phyloP scores from a whole-genome alignment of 2,113 vertebrate species.

The Stictonetta naevosa region DNA sequence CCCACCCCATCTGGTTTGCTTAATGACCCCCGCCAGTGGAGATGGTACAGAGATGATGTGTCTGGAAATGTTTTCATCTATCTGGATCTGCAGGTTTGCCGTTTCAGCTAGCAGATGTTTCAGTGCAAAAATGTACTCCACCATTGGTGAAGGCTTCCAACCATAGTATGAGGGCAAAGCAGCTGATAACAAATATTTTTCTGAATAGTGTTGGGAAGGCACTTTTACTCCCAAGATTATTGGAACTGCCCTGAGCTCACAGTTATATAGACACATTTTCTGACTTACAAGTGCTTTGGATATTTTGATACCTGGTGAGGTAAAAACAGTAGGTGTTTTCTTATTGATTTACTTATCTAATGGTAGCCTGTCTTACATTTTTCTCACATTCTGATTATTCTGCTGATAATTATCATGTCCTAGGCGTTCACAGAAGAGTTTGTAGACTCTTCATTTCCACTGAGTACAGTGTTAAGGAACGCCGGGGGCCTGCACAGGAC shows the following conservation, averaged over 20 bases:
- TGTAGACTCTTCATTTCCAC: background rate
- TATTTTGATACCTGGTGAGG: background rate
- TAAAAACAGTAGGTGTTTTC: background rate
- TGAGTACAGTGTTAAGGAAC: background rate
- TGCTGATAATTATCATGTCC: background rate
- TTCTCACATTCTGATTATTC: background rate
- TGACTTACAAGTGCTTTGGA: background rate
- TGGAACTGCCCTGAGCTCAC: background rate
- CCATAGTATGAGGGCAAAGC: background rate
- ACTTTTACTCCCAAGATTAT: background rate
- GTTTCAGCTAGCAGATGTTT: background rate
- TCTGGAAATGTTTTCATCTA: background rate
- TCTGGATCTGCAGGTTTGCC: background rate
- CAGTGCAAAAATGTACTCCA: background rate
- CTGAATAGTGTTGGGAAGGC: accelerated
- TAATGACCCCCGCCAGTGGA: background rate
- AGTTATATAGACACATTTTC: background rate
- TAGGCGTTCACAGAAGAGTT: background rate
- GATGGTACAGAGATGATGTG: background rate
- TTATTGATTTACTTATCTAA: background rate
- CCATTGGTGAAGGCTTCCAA: background rate
- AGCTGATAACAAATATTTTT: background rate
- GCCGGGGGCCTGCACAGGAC: background rate
- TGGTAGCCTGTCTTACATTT: background rate
- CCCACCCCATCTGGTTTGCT: background rate